Base-by-base conservation (phyloP, 2,113 vertebrate genomes). In the Cygnus buccinator region DNA sequence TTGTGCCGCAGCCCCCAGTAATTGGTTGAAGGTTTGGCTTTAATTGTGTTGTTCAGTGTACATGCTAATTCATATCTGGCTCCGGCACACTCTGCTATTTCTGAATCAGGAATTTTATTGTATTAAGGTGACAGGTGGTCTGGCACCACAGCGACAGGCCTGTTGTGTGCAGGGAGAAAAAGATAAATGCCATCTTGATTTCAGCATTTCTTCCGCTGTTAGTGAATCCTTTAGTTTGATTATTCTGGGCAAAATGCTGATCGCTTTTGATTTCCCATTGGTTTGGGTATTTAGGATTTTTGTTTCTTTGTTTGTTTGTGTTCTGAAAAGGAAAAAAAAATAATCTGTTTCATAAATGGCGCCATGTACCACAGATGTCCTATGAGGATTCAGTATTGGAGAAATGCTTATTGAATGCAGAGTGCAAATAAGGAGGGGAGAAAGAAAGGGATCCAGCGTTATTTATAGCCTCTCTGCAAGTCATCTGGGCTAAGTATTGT, bases 111-210 rank as follows among this genome's bases (percentile, higher is more conserved):
- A 93, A 82, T 74, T 55, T 48, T 23, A 39, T 50, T 52, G 65
- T 74, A 68, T 67, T 79, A 58, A 89, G 25, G 89, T 92, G 82
- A 59, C 75, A 92, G 92, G 90, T 92, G 86, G 62, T 50, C 80
- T 96, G 74, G 77, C 67, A 71, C 41, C 67, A 66, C 29, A 86
- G 37, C 87, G 28, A 43, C 44, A 73, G 48, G 16, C 59, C 76
- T 84, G 33, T 39, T 87, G 48, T 59, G 44, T 57, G 31, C 52
- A 21, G 13, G 31, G 66, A 52, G 48, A 72, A 39, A 54, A 62
- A 52, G 35, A 44, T 86, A 41, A 8, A 26, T 18, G 41, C 37
- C 62, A 26, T 31, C 55, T 76, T 76, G 14, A 70, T 93, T 89
- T 82, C 58, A 82, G 23, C 3, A 37, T 78, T 92, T 82, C 26